Percentiles rank a stretch among this genome's conserved stretches.
These are phyloP conservation scores for Dendrolimus kikuchii DNA, from an alignment of 1,140 invertebrate species.

Conservation along the genomic window DNA sequence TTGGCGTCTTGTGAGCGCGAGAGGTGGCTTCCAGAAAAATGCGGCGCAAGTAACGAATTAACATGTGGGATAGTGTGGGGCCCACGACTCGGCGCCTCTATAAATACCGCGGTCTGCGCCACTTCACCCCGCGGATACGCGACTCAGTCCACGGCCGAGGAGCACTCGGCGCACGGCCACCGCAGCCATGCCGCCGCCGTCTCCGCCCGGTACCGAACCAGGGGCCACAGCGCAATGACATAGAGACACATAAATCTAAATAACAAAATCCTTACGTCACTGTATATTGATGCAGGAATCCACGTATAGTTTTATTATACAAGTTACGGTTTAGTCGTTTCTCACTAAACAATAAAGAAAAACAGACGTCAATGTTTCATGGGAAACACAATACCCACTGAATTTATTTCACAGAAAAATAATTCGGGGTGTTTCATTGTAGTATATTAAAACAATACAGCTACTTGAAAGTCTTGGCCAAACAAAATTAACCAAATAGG, in stretches of 20 bases:
- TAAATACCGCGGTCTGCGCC: conserved; percentile 46
- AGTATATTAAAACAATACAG: neutral
- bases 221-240: conserved; percentile 24
- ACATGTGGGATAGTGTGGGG: conserved; percentile 58
- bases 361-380: too few relatives aligned
- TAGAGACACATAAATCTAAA: conserved; percentile 29
- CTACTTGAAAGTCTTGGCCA: too few relatives aligned
- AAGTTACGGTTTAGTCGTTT: conserved; percentile 12
- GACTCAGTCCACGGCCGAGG: conserved; percentile 1
- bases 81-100: conserved; percentile 62
- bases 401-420: neutral
- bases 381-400: too few relatives aligned
- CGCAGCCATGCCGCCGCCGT: conserved; percentile 32
- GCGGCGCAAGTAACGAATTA: conserved; percentile 64
- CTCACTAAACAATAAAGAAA: too few relatives aligned
- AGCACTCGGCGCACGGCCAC: conserved; percentile 10
- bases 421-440: neutral
- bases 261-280: conserved; percentile 37
- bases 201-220: conserved; percentile 26
- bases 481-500: too few relatives aligned
- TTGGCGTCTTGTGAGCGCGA: conserved; percentile 42
- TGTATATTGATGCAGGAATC: conserved; percentile 19
- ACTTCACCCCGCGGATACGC: conserved; percentile 15
- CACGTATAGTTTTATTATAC: conserved; percentile 23
- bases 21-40: conserved; percentile 57